phyloP scores from a whole-genome alignment of 2,797 vertebrate species.

The Philypnodon macrostomus region DNA sequence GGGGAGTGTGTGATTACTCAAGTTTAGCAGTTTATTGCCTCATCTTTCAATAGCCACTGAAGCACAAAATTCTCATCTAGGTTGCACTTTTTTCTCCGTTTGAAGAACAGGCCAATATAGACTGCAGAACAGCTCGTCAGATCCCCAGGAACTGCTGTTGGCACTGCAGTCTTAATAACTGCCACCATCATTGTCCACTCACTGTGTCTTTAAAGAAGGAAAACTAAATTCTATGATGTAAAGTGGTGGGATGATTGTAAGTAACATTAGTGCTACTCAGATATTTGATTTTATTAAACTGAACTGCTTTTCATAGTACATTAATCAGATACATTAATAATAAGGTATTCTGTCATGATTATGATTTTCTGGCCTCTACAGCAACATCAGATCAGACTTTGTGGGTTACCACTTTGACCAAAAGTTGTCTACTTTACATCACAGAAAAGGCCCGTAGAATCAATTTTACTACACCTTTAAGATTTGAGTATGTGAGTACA shows the following conservation, averaged over 20 bases:
- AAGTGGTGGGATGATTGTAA: constrained; percentile 55
- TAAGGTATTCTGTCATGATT: too few species aligned
- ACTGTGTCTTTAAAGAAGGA: constrained; percentile 64
- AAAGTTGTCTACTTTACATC: too few species aligned
- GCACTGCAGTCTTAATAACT: constrained; percentile 71
- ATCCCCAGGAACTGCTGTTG: constrained; percentile 82
- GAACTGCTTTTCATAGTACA: too few species aligned
- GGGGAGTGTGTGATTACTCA: constrained; percentile 98
- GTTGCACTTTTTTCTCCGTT: constrained; percentile 84
- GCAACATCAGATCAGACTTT: too few species aligned
- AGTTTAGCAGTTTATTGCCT: constrained; percentile 99
- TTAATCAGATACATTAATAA: too few species aligned
- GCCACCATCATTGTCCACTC: constrained; percentile 67
- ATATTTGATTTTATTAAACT: neutral
- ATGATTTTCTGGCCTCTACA: too few species aligned
- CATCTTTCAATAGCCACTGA: constrained; percentile 99
- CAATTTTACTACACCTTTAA: too few species aligned
- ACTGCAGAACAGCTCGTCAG: constrained; percentile 86
- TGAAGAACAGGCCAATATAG: constrained; percentile 95
- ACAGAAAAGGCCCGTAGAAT: too few species aligned
- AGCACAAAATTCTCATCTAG: constrained; percentile 99
- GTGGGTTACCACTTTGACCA: too few species aligned
- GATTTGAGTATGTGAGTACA: too few species aligned
- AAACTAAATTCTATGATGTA: constrained; percentile 57
- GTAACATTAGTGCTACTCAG: constrained; percentile 20